These are phyloP conservation scores for Ailurus styani DNA, from an alignment of 2,113 vertebrate genomes.

Conservation along the genomic window DNA sequence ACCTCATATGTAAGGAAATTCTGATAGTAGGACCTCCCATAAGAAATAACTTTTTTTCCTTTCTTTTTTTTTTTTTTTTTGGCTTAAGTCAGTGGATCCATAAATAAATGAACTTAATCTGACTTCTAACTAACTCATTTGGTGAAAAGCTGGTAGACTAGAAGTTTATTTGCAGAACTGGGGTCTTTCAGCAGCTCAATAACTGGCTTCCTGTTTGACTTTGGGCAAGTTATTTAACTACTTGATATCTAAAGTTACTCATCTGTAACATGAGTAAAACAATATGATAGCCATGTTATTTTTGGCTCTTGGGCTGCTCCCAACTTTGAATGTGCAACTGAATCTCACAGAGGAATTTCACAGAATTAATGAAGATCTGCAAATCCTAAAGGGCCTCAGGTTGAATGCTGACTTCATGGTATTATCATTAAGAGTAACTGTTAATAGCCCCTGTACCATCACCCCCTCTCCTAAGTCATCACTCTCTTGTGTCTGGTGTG, in stretches of 20 bases:
- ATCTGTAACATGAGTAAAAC: slow-evolving; percentile 68
- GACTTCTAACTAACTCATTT: slow-evolving; percentile 48
- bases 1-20: neutral
- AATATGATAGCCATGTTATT: slow-evolving; percentile 67
- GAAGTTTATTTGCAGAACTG: slow-evolving; percentile 73
- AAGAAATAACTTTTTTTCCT: neutral
- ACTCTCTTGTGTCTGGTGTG: neutral
- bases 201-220: slow-evolving; percentile 72
- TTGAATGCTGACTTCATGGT: neutral
- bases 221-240: slow-evolving; percentile 66
- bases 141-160: slow-evolving; percentile 57
- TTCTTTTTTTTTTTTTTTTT: neutral
- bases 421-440: neutral
- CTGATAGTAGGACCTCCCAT: neutral
- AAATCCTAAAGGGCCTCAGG: neutral
- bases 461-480: neutral
- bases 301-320: slow-evolving; percentile 57
- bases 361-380: slow-evolving; percentile 51
- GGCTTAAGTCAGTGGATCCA: neutral
- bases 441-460: neutral
- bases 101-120: slow-evolving; percentile 55
- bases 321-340: slow-evolving; percentile 51
- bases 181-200: slow-evolving; percentile 67
- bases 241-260: slow-evolving; percentile 68
- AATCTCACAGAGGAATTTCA: slow-evolving; percentile 60